Percentiles rank a stretch among this genome's conserved stretches.
These are phyloP conservation scores for Sinocyclocheilus grahami DNA, from an alignment of 2,113 vertebrate species.

Conservation along the genomic window DNA sequence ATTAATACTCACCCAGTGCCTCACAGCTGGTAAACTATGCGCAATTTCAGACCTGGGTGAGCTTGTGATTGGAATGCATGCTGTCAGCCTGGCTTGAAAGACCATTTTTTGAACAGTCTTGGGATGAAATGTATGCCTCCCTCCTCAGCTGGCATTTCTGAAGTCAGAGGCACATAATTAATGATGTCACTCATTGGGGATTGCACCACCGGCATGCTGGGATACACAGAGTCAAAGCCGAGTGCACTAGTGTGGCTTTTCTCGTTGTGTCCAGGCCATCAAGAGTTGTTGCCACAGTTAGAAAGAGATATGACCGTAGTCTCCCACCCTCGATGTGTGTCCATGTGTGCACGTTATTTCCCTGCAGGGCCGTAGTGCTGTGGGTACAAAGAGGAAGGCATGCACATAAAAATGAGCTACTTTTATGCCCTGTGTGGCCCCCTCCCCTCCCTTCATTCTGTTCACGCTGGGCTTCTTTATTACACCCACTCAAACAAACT, in stretches of 20 bases:
- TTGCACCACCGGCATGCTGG: background rate
- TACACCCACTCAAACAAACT: constrained; percentile 25
- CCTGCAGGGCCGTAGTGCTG: constrained; percentile 31
- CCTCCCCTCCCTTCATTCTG: background rate
- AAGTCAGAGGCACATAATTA: constrained; percentile 39
- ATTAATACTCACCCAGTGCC: background rate
- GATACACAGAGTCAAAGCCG: background rate
- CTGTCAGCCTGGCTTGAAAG: constrained; percentile 45
- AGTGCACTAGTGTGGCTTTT: background rate
- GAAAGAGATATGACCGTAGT: constrained; percentile 36
- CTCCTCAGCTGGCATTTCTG: constrained; percentile 7
- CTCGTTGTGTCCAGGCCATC: background rate
- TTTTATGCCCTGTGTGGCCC: constrained; percentile 37
- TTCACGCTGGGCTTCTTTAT: constrained; percentile 35
- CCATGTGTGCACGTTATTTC: constrained; percentile 46
- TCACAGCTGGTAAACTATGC: constrained; percentile 15
- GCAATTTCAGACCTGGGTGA: constrained; percentile 53
- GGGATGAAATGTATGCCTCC: background rate
- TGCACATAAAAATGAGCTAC: constrained; percentile 46
- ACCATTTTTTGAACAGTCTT: constrained; percentile 25
- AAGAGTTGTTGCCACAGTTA: constrained; percentile 19
- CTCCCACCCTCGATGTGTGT: background rate
- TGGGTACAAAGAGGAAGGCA: constrained; percentile 29
- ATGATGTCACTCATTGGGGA: constrained; percentile 18
- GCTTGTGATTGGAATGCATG: constrained; percentile 44